phyloP scores from a whole-genome alignment of 2,888 invertebrate genomes.

The Ommatoiulus sabulosus region DNA sequence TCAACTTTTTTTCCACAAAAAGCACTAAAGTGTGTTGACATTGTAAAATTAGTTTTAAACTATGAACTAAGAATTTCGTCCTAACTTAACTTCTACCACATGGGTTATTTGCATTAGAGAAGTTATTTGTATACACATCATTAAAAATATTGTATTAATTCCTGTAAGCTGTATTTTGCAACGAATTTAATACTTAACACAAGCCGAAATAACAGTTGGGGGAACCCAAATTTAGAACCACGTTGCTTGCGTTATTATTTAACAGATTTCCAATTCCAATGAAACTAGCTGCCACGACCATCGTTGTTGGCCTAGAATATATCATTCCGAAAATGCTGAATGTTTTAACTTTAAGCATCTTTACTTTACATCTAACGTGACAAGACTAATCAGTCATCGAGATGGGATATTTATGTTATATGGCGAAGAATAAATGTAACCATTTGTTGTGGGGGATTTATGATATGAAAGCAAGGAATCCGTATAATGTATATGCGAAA shows the following conservation, averaged over 20 bases:
- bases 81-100: no score
- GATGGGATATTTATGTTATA: background rate
- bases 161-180: no score
- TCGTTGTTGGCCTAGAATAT: background rate
- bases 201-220: background rate
- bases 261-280: background rate
- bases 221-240: background rate
- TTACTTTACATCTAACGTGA: background rate
- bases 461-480: background rate
- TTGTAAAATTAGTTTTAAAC: no score
- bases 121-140: no score
- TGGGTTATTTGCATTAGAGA: no score
- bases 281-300: background rate
- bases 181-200: background rate
- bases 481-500: background rate
- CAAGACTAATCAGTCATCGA: background rate
- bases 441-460: background rate
- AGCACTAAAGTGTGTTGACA: no score
- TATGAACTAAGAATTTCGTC: no score
- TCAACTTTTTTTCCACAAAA: no score
- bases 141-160: no score
- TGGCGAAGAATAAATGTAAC: background rate
- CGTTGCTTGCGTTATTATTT: background rate
- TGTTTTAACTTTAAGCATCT: background rate
- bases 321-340: background rate